Conservation (phyloP, 2,888 invertebrate genomes). For the Cryptus viduatorius region DNA sequence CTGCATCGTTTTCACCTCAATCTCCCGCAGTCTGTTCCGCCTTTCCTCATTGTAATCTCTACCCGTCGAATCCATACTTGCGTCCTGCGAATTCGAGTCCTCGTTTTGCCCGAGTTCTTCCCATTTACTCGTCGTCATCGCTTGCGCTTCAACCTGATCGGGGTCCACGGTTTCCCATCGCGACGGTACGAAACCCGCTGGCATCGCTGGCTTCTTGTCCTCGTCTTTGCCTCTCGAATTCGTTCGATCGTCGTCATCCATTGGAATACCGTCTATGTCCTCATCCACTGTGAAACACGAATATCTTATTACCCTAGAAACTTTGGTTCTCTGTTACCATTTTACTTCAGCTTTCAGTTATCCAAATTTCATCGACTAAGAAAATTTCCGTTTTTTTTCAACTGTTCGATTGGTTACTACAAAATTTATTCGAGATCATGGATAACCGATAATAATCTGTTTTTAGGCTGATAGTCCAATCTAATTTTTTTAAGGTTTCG, state of each 20-base stretch:
- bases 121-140: constrained; percentile 96
- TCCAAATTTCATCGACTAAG: too few species aligned
- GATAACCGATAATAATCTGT: too few species aligned
- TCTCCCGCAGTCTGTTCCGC: constrained; percentile 93
- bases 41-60: constrained; percentile 89
- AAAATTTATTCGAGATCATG: too few species aligned
- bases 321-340: not conserved
- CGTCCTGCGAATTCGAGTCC: constrained; percentile 84
- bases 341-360: too few species aligned
- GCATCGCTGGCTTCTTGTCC: constrained; percentile 84
- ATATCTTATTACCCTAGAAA: not conserved
- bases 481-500: too few species aligned
- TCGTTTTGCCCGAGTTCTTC: constrained; percentile 89
- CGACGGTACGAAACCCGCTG: constrained; percentile 94
- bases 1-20: constrained; percentile 97
- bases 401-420: too few species aligned
- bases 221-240: constrained; percentile 76
- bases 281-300: constrained; percentile 87
- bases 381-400: too few species aligned
- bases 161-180: constrained; percentile 99
- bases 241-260: constrained; percentile 85
- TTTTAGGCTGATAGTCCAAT: too few species aligned
- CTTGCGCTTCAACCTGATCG: constrained; percentile 92
- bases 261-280: constrained; percentile 91
- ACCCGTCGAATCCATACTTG: constrained; percentile 84